phyloP scores from a whole-genome alignment of 2,797 vertebrate species.

The Cynopterus sphinx region DNA sequence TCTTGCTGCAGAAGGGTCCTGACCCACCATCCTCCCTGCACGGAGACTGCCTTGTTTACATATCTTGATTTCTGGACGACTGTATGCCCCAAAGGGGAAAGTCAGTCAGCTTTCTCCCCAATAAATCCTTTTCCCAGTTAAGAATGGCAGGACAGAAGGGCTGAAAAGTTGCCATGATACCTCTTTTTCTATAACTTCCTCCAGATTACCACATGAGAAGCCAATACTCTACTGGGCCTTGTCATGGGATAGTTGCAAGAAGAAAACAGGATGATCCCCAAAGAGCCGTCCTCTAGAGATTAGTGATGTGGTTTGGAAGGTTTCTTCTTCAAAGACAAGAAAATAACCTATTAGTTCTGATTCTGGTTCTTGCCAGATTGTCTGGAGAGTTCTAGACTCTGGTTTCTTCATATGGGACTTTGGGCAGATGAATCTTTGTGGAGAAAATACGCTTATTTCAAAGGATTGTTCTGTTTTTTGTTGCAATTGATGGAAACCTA shows the following conservation, averaged over 20 bases:
- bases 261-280: not conserved
- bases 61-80: not conserved
- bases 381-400: not conserved
- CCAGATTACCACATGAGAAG: not conserved
- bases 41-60: not conserved
- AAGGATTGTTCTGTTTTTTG: slow-evolving; percentile 17
- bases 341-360: not conserved
- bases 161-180: not conserved
- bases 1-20: not conserved
- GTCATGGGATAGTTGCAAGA: not conserved
- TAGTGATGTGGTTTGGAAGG: not conserved
- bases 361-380: not conserved
- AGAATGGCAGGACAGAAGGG: not conserved
- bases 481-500: not conserved
- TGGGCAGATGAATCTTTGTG: not conserved
- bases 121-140: not conserved
- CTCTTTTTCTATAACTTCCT: not conserved
- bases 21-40: not conserved
- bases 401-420: not conserved
- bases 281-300: not conserved
- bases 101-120: not conserved
- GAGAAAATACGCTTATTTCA: not conserved
- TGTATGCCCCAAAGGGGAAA: not conserved
- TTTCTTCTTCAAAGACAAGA: not conserved
- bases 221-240: not conserved